phyloP scores from a whole-genome alignment of 2,888 invertebrate genomes.

The Aspidapion aeneum region DNA sequence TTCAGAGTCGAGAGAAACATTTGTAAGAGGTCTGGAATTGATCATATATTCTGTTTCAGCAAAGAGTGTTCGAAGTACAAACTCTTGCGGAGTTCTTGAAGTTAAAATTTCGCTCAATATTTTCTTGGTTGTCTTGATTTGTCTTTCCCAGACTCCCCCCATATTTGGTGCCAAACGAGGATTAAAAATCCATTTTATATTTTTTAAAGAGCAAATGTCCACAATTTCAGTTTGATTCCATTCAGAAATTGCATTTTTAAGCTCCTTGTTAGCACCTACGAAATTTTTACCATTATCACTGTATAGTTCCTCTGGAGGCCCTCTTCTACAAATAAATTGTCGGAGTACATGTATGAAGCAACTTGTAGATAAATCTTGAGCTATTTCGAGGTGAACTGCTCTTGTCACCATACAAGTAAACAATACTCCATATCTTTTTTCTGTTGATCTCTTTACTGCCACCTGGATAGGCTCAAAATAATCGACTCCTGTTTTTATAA shows the following conservation, averaged over 20 bases:
- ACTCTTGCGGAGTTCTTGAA: not conserved
- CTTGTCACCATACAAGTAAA: not conserved
- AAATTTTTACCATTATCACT: not conserved
- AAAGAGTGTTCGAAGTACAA: not conserved
- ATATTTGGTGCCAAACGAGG: not conserved
- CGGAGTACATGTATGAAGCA: not conserved
- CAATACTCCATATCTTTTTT: not conserved
- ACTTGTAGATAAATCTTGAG: not conserved
- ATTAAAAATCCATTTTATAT: not conserved
- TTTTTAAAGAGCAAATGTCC: slow-evolving; percentile 1
- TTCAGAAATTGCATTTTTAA: not conserved
- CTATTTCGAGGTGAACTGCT: not conserved
- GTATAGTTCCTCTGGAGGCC: not conserved
- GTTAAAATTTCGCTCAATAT: not conserved
- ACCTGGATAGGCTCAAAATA: not conserved
- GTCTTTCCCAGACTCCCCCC: not conserved
- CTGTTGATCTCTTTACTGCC: not conserved
- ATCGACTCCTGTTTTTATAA: not conserved
- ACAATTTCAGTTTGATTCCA: not conserved
- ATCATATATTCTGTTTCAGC: slow-evolving; percentile 1
- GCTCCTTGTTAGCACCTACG: not conserved
- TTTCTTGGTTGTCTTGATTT: not conserved
- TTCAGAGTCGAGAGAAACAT: not conserved
- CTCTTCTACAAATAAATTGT: not conserved
- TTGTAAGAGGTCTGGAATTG: not conserved